A percentile compares a stretch with the other conserved stretches of the same genome.
Conservation (phyloP, 92 coral and sea anemone genomes). For the Zoanthus solanderi region DNA sequence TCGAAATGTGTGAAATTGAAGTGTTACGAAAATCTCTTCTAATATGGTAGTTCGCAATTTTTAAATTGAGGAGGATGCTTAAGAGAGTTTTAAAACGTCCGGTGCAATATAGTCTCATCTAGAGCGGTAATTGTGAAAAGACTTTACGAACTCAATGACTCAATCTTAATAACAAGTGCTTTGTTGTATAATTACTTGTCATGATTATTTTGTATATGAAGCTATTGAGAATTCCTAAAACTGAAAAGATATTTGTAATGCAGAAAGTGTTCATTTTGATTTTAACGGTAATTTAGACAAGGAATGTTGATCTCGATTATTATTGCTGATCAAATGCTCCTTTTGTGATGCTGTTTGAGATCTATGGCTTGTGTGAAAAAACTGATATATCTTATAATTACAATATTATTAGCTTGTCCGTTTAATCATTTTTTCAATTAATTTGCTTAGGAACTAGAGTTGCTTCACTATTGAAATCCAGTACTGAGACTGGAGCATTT, state of each 20-base stretch:
- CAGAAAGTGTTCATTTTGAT: background rate
- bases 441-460: conserved; percentile 71
- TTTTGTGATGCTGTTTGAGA: background rate
- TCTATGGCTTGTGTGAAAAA: background rate
- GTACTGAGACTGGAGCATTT: conserved; percentile 89
- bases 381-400: too few species aligned
- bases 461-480: conserved; percentile 86
- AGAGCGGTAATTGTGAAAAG: too few species aligned
- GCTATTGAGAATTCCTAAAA: background rate
- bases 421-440: background rate
- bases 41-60: too few species aligned
- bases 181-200: too few species aligned
- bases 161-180: too few species aligned
- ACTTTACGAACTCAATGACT: too few species aligned
- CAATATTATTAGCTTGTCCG: background rate
- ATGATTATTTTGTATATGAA: background rate
- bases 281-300: background rate
- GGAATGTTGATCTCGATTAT: background rate
- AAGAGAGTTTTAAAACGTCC: too few species aligned
- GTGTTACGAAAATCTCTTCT: too few species aligned
- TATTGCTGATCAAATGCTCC: background rate
- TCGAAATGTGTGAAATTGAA: too few species aligned
- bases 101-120: too few species aligned
- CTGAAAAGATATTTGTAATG: background rate
- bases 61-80: too few species aligned